Conservation (phyloP, 1,140 invertebrate genomes). For the Bombus balteatus region DNA sequence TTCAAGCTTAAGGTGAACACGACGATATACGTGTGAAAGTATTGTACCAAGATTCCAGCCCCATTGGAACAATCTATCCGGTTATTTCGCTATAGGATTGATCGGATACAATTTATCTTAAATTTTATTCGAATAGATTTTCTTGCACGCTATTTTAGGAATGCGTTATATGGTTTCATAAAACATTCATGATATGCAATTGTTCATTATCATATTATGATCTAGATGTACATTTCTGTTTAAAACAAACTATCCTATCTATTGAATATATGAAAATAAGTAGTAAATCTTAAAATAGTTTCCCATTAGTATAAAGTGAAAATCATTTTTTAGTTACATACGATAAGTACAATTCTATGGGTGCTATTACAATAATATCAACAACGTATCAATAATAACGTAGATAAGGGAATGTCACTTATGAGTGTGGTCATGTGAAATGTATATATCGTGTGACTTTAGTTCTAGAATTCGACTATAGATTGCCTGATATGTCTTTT, state of each 20-base stretch:
- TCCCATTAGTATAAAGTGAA: too few relatives aligned
- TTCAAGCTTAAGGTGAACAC: slow-evolving; percentile 54
- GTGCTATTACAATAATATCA: background rate
- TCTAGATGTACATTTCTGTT: background rate
- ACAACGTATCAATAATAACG: background rate
- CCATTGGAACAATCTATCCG: slow-evolving; percentile 54
- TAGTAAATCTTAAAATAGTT: too few relatives aligned
- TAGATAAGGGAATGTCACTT: background rate
- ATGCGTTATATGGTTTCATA: background rate
- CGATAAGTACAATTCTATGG: too few relatives aligned
- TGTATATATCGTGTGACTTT: background rate
- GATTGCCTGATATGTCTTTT: background rate
- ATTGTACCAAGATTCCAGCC: slow-evolving; percentile 39
- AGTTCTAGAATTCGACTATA: background rate
- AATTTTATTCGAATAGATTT: slow-evolving; percentile 50
- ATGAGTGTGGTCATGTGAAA: background rate
- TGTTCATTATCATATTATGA: background rate
- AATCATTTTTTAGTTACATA: too few relatives aligned
- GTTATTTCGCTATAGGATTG: slow-evolving; percentile 33
- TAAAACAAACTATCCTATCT: background rate
- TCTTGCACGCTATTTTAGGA: background rate
- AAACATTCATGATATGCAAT: background rate
- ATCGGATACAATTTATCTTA: slow-evolving; percentile 56
- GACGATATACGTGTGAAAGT: slow-evolving; percentile 37
- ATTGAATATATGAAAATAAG: background rate